A percentile compares a stretch with the other conserved stretches of the same genome.
These are phyloP conservation scores for Rhopilema esculentum DNA, from an alignment of 30 jellyfish, hydroid and myxozoan species.

Conservation along the genomic window DNA sequence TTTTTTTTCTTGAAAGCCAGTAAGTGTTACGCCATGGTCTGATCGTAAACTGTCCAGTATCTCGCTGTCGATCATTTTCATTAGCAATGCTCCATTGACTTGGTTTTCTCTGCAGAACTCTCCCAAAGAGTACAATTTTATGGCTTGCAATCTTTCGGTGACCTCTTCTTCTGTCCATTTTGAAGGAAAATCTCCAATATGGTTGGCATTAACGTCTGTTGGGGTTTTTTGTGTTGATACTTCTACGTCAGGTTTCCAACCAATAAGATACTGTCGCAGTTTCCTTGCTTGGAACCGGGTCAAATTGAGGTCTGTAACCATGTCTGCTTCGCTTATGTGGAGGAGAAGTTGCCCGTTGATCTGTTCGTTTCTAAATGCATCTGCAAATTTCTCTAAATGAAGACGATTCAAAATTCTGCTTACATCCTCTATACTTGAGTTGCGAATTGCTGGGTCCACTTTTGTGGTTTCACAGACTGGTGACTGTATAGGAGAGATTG, in stretches of 20 bases:
- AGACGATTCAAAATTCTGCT: not conserved
- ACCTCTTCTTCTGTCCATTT: constrained; percentile 61
- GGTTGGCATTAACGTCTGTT: not conserved
- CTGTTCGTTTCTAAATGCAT: constrained; percentile 3
- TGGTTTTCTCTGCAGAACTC: constrained; percentile 55
- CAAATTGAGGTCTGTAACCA: constrained; percentile 53
- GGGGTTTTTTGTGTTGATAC: not conserved
- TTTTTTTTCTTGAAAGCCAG: constrained; percentile 26
- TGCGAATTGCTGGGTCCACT: not conserved
- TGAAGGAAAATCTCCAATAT: not conserved
- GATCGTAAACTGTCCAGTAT: constrained; percentile 17
- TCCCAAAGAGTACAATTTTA: constrained; percentile 33
- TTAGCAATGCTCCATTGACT: constrained; percentile 53
- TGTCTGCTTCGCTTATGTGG: constrained; percentile 34
- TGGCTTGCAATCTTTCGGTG: constrained; percentile 10
- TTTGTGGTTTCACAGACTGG: not conserved
- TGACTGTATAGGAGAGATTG: not conserved
- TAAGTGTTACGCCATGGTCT: constrained; percentile 51
- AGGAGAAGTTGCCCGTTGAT: constrained; percentile 35
- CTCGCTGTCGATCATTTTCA: constrained; percentile 8
- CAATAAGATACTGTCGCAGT: constrained; percentile 31
- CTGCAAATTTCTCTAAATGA: not conserved
- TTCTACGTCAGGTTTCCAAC: constrained; percentile 62
- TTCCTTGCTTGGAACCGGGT: constrained; percentile 69
- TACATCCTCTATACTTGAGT: not conserved